Percentiles rank a stretch among this genome's conserved stretches.
phyloP scores from a whole-genome alignment of 2,113 vertebrate species.

The Solenodon paradoxus region DNA sequence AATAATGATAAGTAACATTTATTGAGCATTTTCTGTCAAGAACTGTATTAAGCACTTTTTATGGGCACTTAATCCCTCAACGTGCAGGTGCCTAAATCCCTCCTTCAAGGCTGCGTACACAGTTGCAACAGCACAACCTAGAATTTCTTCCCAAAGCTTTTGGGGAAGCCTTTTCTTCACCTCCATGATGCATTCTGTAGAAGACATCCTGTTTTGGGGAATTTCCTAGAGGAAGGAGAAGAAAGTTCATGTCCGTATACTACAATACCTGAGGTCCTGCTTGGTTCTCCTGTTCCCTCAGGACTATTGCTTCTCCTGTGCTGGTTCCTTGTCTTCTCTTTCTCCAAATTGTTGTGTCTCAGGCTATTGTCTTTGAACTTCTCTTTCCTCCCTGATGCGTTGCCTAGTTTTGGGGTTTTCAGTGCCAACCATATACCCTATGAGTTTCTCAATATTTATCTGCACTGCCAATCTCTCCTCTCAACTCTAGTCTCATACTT shows the following conservation, averaged over 20 bases:
- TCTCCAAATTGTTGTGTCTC: neutral
- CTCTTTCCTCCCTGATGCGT: neutral
- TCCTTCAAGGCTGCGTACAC: neutral
- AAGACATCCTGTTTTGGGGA: neutral
- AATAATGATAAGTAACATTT: slow-evolving; percentile 1
- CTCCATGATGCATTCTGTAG: neutral
- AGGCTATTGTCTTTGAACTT: neutral
- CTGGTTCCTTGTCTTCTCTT: neutral
- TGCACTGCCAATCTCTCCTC: neutral
- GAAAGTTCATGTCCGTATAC: neutral
- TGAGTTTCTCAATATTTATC: neutral
- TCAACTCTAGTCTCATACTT: neutral
- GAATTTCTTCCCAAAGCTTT: neutral
- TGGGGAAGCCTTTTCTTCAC: neutral
- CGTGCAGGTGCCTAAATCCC: neutral
- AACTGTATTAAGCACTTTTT: neutral
- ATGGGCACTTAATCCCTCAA: neutral
- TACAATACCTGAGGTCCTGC: neutral
- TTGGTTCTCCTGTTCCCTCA: neutral
- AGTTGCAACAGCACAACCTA: neutral
- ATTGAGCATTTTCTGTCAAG: neutral
- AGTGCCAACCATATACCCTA: neutral
- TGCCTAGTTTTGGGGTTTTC: neutral
- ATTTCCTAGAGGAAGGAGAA: neutral
- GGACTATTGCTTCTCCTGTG: neutral